A percentile compares a stretch with the other conserved stretches of the same genome.
phyloP scores from a whole-genome alignment of 2,888 invertebrate species.

The Caradrina clavipalpis region DNA sequence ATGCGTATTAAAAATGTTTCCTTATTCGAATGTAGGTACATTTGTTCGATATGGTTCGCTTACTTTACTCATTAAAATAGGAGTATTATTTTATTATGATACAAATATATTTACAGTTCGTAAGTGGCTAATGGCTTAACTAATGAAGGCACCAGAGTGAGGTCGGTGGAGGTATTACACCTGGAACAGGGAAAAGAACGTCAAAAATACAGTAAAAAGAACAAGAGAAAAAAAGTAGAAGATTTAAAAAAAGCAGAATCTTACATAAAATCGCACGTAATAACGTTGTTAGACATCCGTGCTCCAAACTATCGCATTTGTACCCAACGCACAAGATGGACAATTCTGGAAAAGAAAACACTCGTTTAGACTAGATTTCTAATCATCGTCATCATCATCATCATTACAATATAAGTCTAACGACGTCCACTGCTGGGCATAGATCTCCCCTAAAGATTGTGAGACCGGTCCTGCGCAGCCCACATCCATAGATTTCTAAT shows the following conservation, averaged over 20 bases:
- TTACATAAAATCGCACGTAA: conserved; percentile 76
- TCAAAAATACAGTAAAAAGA: neutral
- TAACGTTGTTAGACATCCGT: conserved; percentile 84
- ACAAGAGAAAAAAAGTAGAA: neutral
- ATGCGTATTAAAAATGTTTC: conserved; percentile 65
- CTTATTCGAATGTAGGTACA: conserved; percentile 81
- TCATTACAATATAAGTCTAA: too few species aligned
- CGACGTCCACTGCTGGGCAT: too few species aligned
- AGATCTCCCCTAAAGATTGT: too few species aligned
- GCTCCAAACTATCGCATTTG: conserved; percentile 91
- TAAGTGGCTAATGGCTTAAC: conserved; percentile 82
- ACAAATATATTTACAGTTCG: conserved; percentile 87
- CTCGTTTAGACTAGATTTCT: neutral
- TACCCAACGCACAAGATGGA: conserved; percentile 90
- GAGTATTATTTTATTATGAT: conserved; percentile 83
- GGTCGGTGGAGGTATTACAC: conserved; percentile 89
- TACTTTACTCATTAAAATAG: conserved; percentile 75
- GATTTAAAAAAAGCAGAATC: conserved; percentile 49
- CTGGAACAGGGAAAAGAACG: conserved; percentile 67
- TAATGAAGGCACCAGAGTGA: conserved; percentile 90
- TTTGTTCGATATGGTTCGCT: conserved; percentile 87
- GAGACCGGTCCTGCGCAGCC: too few species aligned
- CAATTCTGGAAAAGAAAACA: conserved; percentile 83
- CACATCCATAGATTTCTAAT: neutral
- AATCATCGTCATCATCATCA: neutral